phyloP scores from a whole-genome alignment of 2,113 vertebrate genomes.

The Falcunculus frontatus region DNA sequence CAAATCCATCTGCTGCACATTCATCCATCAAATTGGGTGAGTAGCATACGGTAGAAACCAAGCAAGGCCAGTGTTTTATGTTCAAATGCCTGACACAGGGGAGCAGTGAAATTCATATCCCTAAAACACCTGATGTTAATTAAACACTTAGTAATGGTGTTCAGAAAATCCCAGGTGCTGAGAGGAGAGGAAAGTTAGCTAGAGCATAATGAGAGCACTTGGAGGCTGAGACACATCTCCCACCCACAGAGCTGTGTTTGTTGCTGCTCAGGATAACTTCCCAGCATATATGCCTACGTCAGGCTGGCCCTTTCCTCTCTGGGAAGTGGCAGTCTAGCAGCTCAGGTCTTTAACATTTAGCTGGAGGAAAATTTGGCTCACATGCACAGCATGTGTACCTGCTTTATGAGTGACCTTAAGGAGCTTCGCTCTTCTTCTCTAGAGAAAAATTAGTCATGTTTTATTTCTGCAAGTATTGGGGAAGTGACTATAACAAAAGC shows the following conservation, averaged over 20 bases:
- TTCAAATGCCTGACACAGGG: background rate
- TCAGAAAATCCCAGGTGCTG: background rate
- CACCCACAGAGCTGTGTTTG: background rate
- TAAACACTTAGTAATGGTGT: background rate
- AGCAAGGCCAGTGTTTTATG: background rate
- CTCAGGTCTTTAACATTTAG: background rate
- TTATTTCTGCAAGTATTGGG: background rate
- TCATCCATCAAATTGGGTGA: background rate
- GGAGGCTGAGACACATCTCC: background rate
- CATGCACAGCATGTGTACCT: background rate
- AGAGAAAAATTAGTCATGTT: background rate
- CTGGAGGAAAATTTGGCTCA: background rate
- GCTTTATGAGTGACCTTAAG: background rate
- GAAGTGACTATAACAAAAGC: background rate
- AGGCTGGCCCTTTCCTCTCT: background rate
- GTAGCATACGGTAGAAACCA: rapidly evolving
- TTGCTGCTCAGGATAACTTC: background rate
- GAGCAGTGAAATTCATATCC: background rate
- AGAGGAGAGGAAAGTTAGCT: background rate
- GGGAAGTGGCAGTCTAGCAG: background rate
- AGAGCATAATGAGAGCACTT: background rate
- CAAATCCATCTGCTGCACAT: background rate
- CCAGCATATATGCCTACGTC: background rate
- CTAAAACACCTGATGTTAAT: background rate
- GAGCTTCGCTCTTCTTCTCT: background rate